phyloP scores from a whole-genome alignment of 37 sponge, comb jelly and placozoan species.

The Hexactinellida sp. region DNA sequence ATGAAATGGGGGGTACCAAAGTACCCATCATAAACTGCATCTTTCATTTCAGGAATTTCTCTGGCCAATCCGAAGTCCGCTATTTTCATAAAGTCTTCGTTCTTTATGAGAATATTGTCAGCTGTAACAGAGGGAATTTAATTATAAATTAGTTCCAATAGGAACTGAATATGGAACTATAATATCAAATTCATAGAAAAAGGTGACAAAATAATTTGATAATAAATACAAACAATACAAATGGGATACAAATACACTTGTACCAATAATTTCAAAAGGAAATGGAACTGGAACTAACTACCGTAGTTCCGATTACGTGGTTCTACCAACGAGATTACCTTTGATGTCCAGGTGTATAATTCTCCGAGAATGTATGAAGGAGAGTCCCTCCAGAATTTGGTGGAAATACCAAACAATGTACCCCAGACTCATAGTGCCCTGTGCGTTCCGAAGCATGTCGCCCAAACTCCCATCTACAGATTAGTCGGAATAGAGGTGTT shows the following conservation, averaged over 20 bases:
- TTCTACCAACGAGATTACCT: neutral
- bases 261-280: too few species aligned
- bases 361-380: neutral
- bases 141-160: too few species aligned
- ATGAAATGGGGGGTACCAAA: neutral
- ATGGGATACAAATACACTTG: too few species aligned
- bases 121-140: too few species aligned
- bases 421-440: neutral
- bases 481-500: neutral
- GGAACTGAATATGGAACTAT: too few species aligned
- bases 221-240: too few species aligned
- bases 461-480: neutral
- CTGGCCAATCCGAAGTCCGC: neutral
- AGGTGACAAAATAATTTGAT: too few species aligned
- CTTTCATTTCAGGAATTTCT: neutral
- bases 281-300: too few species aligned
- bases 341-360: neutral
- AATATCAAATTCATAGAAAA: too few species aligned
- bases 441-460: neutral
- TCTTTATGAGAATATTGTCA: neutral
- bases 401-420: constrained; percentile 7
- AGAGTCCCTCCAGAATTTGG: neutral
- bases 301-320: too few species aligned
- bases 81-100: neutral
- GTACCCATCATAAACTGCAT: neutral